Conservation (phyloP, 2,888 invertebrate genomes). For the Drosophila merina region DNA sequence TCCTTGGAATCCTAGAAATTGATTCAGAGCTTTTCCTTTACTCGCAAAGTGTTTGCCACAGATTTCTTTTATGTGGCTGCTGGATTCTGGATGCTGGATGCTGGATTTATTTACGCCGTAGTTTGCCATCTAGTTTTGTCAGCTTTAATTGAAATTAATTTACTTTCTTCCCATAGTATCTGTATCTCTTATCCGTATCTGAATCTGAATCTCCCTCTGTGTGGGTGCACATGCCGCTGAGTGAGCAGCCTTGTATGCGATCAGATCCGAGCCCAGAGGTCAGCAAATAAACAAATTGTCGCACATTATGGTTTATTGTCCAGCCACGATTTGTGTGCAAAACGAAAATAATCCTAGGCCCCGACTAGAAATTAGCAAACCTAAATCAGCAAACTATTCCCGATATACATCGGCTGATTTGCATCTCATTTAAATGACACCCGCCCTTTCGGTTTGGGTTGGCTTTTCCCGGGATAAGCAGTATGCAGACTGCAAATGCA, state of each 20-base stretch:
- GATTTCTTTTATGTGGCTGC: constrained; percentile 48
- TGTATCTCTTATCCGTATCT: constrained; percentile 31
- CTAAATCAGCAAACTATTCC: constrained; percentile 3
- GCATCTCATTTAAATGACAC: constrained; percentile 16
- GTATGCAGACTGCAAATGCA: constrained; percentile 44
- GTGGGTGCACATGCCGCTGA: constrained; percentile 50
- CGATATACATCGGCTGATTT: constrained; percentile 27
- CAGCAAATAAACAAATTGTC: constrained; percentile 78
- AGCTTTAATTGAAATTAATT: constrained; percentile 79
- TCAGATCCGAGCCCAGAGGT: constrained; percentile 82
- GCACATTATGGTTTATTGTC: constrained; percentile 61
- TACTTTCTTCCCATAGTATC: constrained; percentile 71
- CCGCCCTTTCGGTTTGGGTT: constrained; percentile 31
- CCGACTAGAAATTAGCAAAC: constrained; percentile 26
- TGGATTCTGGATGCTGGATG: constrained; percentile 26
- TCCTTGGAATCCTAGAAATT: constrained; percentile 6
- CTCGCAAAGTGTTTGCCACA: constrained; percentile 49
- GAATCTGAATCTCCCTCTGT: constrained; percentile 32
- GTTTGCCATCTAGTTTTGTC: constrained; percentile 71
- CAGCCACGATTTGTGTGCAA: constrained; percentile 28
- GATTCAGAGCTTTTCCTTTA: constrained; percentile 29
- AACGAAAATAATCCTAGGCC: constrained; percentile 15
- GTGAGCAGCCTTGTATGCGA: constrained; percentile 81
- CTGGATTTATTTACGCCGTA: constrained; percentile 75
- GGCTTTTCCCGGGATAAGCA: constrained; percentile 31